Base-by-base conservation (phyloP, 2,797 vertebrate genomes). In the Myiotriccus ornatus region DNA sequence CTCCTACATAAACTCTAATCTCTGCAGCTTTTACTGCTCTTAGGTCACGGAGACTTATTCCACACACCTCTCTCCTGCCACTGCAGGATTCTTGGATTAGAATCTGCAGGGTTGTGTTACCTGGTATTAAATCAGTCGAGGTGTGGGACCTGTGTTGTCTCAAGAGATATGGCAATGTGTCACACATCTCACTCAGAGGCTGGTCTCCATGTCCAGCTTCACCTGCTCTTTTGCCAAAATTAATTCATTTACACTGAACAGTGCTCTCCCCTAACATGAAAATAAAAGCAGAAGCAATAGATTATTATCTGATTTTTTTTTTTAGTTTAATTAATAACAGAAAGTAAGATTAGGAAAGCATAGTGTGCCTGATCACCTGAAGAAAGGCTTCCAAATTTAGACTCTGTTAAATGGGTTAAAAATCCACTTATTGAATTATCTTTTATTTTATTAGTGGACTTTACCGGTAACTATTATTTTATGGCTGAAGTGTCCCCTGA, bases 401-500 rank as follows among this genome's bases (percentile, higher is more conserved):
- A 49, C 44, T 34, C 46, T 41, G 59, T 65, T 93, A 95, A 94
- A 89, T 91, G 63, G 65, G 34, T 93, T 96, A 46, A 87, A 94
- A 96, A 74, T 77, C 19, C 44, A 35, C 18, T 79, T 90, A 96
- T 96, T 88, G 35, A 82, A 94, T 96, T 95, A 90, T 73, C 60
- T 60, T 90, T 91, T 91, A 93, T 95, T 94, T 90, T 93, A 84
- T 95, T 95, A 89, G 57, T 92, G 93, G 56, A 39, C 80, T 79
- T 80, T 91, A 82, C 95, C 5, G 13, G 83, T 94, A 96, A 90
- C 91, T 67, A 22, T 89, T 46, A 27, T 87, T 91, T 94, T 88
- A 74, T 80, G 89, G 85, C 87, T 70, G 84, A 84, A 94, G 92
- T 68, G 80, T 94, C 67, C 80, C 80, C 67, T 74, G 73, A 60